Conservation (phyloP, 2,797 vertebrate genomes). For the Myripristis jacobus region DNA sequence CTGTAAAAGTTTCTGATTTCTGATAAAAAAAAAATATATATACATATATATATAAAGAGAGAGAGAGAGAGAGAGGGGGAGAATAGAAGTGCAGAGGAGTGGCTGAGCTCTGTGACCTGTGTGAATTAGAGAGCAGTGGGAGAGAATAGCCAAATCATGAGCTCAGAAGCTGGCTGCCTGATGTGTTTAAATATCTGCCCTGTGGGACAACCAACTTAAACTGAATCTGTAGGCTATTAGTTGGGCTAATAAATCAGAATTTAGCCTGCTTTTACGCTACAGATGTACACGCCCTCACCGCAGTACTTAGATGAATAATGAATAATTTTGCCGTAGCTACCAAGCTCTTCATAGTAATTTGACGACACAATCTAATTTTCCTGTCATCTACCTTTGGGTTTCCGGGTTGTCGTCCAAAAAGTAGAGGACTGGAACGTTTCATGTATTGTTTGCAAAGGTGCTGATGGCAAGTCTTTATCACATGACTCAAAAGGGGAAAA, state of each 20-base stretch:
- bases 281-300: constrained; percentile 3
- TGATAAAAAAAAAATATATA: constrained; percentile 3
- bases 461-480: constrained; percentile 46
- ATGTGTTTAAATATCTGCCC: constrained; percentile 55
- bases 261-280: constrained; percentile 41
- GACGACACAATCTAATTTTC: constrained; percentile 34
- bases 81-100: constrained; percentile 26
- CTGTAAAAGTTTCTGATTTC: constrained; percentile 14
- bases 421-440: constrained; percentile 44
- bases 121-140: constrained; percentile 53
- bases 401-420: constrained; percentile 12
- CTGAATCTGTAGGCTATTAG: constrained; percentile 54
- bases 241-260: constrained; percentile 61
- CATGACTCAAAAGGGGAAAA: constrained; percentile 42
- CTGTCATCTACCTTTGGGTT: constrained; percentile 38
- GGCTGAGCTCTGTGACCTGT: constrained; percentile 36
- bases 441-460: constrained; percentile 41
- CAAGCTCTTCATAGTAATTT: constrained; percentile 38
- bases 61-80: constrained; percentile 12
- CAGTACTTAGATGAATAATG: constrained; percentile 4
- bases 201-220: constrained; percentile 47
- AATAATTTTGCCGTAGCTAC: constrained; percentile 20
- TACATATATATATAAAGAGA: too few relatives aligned
- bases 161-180: constrained; percentile 67
- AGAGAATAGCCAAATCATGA: constrained; percentile 63